Evolutionary conservation across 2,113 vertebrate species (phyloP).

Genomic region (Sebastes schlegelii): DNA sequence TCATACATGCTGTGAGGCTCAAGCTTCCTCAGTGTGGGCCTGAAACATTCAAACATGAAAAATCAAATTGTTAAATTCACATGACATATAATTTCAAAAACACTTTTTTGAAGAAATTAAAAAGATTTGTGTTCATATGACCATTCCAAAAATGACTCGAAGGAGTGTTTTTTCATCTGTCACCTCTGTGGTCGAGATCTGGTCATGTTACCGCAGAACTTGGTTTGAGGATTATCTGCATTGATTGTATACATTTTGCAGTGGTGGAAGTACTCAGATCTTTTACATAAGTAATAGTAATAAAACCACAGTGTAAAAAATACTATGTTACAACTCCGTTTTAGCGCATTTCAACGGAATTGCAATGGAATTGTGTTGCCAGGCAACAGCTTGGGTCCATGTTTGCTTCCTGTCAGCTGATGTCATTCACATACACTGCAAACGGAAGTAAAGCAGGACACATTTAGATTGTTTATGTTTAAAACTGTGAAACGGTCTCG

Average conservation of each 20-base stretch:
- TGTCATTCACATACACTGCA: no score
- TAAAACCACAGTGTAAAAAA: background rate
- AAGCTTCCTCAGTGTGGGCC: conserved; percentile 92
- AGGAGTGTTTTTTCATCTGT: no score
- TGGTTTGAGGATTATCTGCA: background rate
- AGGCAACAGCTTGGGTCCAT: no score
- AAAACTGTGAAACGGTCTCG: no score
- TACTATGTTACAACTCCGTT: background rate
- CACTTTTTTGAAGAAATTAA: background rate
- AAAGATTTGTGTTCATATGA: background rate
- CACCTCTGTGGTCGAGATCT: no score
- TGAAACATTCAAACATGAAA: conserved; percentile 63
- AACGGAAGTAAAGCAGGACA: no score
- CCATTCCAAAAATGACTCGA: background rate
- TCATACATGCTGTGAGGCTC: conserved; percentile 94
- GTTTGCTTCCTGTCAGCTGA: no score
- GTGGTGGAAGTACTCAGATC: background rate
- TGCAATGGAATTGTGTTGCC: no score
- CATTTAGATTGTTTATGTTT: no score
- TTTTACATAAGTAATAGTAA: background rate
- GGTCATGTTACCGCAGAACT: no score
- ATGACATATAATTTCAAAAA: background rate
- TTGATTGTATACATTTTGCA: background rate
- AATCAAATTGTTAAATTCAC: background rate
- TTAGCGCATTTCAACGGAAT: no score